Evolutionary conservation across 2,113 vertebrate genomes (phyloP).

Genomic region (Polyodon spathula): DNA sequence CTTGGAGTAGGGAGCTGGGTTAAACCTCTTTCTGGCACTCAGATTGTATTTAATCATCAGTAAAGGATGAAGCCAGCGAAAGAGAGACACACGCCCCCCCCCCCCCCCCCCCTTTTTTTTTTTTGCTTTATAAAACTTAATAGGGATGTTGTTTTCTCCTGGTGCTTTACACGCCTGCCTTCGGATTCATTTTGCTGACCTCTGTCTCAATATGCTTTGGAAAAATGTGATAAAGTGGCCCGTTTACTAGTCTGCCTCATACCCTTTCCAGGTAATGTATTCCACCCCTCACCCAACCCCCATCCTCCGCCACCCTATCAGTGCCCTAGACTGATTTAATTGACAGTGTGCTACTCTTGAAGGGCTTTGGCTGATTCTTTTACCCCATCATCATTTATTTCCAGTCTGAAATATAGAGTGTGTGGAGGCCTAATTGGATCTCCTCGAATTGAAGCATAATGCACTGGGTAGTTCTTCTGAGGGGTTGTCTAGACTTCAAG

Average conservation of each 20-base stretch:
- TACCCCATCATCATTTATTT: slow-evolving; percentile 45
- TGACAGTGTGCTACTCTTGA: slow-evolving; percentile 42
- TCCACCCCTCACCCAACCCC: slow-evolving; percentile 33
- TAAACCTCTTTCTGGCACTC: slow-evolving; percentile 49
- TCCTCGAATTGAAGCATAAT: slow-evolving; percentile 33
- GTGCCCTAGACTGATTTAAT: slow-evolving; percentile 47
- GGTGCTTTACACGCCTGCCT: slow-evolving; percentile 52
- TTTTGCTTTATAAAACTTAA: slow-evolving; percentile 63
- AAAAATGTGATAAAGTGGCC: slow-evolving; percentile 64
- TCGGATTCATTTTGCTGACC: slow-evolving; percentile 45
- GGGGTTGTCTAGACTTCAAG: slow-evolving; percentile 1
- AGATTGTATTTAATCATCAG: slow-evolving; percentile 49
- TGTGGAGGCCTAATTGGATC: slow-evolving; percentile 42
- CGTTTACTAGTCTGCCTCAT: slow-evolving; percentile 14
- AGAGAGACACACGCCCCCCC: slow-evolving; percentile 34
- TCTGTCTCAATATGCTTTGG: slow-evolving; percentile 46
- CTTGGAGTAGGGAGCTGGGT: slow-evolving; percentile 48
- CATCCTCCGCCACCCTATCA: slow-evolving; percentile 24
- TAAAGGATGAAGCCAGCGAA: slow-evolving; percentile 30
- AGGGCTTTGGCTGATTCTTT: slow-evolving; percentile 24
- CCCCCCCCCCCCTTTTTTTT: slow-evolving; percentile 42
- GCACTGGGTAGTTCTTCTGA: slow-evolving; percentile 18
- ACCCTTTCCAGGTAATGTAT: slow-evolving; percentile 10
- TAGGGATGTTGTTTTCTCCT: slow-evolving; percentile 53
- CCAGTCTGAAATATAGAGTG: slow-evolving; percentile 25